Base-by-base conservation (phyloP, 2,113 vertebrate species). In the Brachirus orientalis region DNA sequence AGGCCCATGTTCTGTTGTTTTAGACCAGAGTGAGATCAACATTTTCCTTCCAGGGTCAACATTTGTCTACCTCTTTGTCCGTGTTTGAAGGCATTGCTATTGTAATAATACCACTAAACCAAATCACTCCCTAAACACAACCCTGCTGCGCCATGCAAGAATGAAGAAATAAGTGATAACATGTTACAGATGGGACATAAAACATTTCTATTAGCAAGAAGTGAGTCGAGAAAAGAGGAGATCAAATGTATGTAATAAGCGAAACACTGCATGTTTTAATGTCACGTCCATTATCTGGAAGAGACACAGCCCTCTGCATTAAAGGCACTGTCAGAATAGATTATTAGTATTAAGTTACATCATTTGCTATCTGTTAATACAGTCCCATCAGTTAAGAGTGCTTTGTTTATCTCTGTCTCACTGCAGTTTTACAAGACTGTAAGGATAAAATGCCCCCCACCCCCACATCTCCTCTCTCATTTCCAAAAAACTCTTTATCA, bases 401-500 rank as follows among this genome's bases (percentile, higher is more conserved):
- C 20, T 11, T 19, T 72, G 44, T 74, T 61, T 69, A 66, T 68
- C 60, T 53, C 48, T 36, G 33, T 59, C 61, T 78, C 35, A 20
- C 33, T 36, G 46, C 44, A 35, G 11, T 62, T 85, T 80, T 73
- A 83, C 54, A 48, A 73, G 79, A 79, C 58, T 64, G 64, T 74
- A 4, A 54, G 41, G 28, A 68, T 51, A 79, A 80, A 66, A 59
- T 17, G 3, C 33, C 57, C 10, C 66, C 35, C 74, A 33, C 48
- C 33, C 55, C 38, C 53, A 47, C 57, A 28, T 43, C 65, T 41
- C 55, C 37, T 35, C 60, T 71, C 69, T 83, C 59, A 44, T 77
- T 84, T 82, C 81, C 83, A 79, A 77, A 64, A 75, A 87, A 43
- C 51, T 63, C 65, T 84, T 72, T 54, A 83, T 85, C 68, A 70